Base-by-base conservation (phyloP, 2,113 vertebrate species). In the Lampris incognitus region DNA sequence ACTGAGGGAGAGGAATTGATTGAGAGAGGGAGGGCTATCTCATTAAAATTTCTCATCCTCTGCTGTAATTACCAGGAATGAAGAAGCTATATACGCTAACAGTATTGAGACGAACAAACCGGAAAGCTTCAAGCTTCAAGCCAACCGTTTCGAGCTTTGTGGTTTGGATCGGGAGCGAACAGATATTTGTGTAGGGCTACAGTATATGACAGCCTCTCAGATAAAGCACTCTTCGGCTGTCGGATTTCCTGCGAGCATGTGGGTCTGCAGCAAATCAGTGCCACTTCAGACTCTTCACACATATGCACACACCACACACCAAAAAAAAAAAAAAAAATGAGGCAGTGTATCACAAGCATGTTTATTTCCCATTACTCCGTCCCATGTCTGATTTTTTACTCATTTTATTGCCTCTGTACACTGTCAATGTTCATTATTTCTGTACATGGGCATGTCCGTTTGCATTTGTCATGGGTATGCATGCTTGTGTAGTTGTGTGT, bases 1-100 rank as follows among this genome's bases (percentile, higher is more conserved):
- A 81, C 48, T 56, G 68, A 62, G 66, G 54, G 24, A 68, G n/a
- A 76, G 39, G 54, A 38, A 60, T 39, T 6, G 39, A 66, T 24
- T 61, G 56, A 71, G 38, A 57, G 4, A 69, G 39, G 44, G 52
- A 60, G 44, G 41, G 42, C n/a, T 65, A 42, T 84, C 58, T 46
- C 49, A 62, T 76, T 70, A 24, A 61, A 68, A 65, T 36, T 60
- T 51, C 38, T 61, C 38, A 48, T 52, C 61, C 69, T 9, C 24
- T 10, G 4, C 46, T 37, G 52, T 42, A 61, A 51, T 52, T 67
- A 49, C 51, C 37, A 13, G 52, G 36, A 37, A 37, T 4, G 56
- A 70, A 62, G 38, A 60, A 60, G 38, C 58, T 10, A 10, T 60
- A 42, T 42, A 60, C 38, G 9, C n/a, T 52, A 52, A 52, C 11